phyloP scores from a whole-genome alignment of 1,140 invertebrate genomes.

The Catajapyx aquilonaris region DNA sequence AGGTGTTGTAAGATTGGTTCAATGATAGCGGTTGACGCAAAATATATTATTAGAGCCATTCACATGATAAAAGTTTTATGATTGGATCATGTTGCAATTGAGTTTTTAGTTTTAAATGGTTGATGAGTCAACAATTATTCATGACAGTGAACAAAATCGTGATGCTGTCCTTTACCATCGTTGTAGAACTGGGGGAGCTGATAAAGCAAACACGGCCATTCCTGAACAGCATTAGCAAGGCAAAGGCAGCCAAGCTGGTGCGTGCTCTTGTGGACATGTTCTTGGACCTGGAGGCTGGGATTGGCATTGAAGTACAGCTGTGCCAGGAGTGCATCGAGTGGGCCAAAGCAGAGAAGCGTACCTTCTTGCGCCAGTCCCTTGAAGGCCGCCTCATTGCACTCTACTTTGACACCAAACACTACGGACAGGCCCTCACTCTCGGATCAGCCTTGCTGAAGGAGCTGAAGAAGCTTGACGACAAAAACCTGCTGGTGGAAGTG shows the following conservation, averaged over 20 bases:
- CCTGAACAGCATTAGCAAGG: constrained; percentile 84
- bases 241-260: constrained; percentile 95
- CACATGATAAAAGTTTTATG: constrained; percentile 3
- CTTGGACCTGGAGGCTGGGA: constrained; percentile 83
- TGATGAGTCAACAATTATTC: too few relatives aligned
- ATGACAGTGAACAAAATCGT: too few relatives aligned
- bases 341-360: constrained; percentile 93
- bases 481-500: constrained; percentile 91
- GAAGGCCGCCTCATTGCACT: constrained; percentile 82
- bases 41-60: background rate
- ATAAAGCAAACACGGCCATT: constrained; percentile 89
- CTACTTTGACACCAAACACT: constrained; percentile 85
- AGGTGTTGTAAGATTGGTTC: background rate
- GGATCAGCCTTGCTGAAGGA: constrained; percentile 75
- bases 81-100: constrained; percentile 1
- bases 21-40: background rate
- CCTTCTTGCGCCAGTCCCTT: constrained; percentile 87
- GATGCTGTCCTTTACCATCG: too few relatives aligned
- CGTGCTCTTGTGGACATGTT: constrained; percentile 92
- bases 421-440: constrained; percentile 59
- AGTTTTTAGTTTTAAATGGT: background rate
- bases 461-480: constrained; percentile 97
- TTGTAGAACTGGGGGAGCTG: constrained; percentile 61
- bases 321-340: constrained; percentile 96
- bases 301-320: constrained; percentile 70